Base-by-base conservation (phyloP, 2,113 vertebrate genomes). In the Lota lota region DNA sequence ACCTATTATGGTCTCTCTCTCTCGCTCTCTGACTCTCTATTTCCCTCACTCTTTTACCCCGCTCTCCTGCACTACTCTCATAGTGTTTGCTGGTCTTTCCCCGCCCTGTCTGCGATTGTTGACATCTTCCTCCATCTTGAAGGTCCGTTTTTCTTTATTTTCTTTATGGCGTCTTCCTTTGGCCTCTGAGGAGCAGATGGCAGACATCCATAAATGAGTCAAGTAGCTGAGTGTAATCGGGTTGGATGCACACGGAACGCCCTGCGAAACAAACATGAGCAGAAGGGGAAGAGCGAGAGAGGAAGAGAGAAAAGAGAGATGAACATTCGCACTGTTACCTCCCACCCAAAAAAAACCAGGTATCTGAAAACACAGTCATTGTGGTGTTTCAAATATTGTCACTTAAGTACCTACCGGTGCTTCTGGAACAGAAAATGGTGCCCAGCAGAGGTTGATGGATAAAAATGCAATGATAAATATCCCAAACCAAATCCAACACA, bases 121-220 rank as follows among this genome's bases (percentile, higher is more conserved):
- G 73, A 64, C 56, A 33, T 5, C 10, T 50, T 66, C 19, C 63
- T 15, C 36, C 20, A 20, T 64, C 40, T 50, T 12, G 22, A 33
- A 33, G 16, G 16, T 28, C 12, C 59, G 62, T 74, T 75, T 65
- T 21, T 76, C 70, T 73, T 16, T 7, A 65, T 72, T 40, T 65
- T 69, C 67, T 74, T 78, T 63, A 22, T 16, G 6, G 16, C 6
- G 19, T 58, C 65, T 58, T 10, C 10, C 4, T 67, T 50, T 57
- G 18, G 65, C 53, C 28, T 22, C 17, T 28, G 72, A 65, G 58
- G 69, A 78, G 74, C 82, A 79, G 77, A 84, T 84, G 87, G 82
- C 80, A 79, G 64, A 73, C 75, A 82, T 83, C 82, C 80, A 80
- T 79, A 80, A 80, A 73, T 70, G 74, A 54, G 72, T 84, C 79